phyloP scores from a whole-genome alignment of 2,797 vertebrate species.

The Lithobates sylvaticus region DNA sequence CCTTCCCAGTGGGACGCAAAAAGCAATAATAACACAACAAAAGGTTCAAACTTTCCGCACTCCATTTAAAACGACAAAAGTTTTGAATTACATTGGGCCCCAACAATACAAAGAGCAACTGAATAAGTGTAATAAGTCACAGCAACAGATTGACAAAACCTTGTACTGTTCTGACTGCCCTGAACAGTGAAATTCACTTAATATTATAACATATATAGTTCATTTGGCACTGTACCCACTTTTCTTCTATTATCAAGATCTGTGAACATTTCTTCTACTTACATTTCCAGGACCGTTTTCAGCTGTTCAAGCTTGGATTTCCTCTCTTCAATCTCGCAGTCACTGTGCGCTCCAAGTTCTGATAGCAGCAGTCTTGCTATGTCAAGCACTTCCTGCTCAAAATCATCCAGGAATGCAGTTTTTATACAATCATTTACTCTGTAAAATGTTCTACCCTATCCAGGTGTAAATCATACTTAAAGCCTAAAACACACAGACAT shows the following conservation, averaged over 20 bases:
- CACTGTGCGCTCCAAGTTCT: conserved; percentile 87
- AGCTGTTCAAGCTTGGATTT: conserved; percentile 96
- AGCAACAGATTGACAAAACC: too few relatives aligned
- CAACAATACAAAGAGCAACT: too few relatives aligned
- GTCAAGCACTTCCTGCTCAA: conserved; percentile 93
- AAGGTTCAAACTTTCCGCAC: too few relatives aligned
- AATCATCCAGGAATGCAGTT: conserved; percentile 37
- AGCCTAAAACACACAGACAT: background rate
- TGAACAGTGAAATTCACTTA: too few relatives aligned
- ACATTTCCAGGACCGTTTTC: conserved; percentile 98
- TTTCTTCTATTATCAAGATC: background rate
- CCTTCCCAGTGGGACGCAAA: too few relatives aligned
- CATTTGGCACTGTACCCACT: too few relatives aligned
- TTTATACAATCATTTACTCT: background rate
- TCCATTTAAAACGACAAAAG: too few relatives aligned
- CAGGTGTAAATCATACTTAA: background rate
- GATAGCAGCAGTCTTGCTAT: conserved; percentile 89
- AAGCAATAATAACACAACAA: too few relatives aligned
- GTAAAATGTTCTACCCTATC: background rate
- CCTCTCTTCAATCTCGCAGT: conserved; percentile 94
- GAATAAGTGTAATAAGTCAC: too few relatives aligned
- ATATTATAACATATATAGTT: too few relatives aligned
- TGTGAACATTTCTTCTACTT: conserved; percentile 67
- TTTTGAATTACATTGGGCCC: too few relatives aligned
- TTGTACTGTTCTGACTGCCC: too few relatives aligned